Base-by-base conservation (phyloP, 1,140 invertebrate genomes). In the Aphaenogaster floridana region DNA sequence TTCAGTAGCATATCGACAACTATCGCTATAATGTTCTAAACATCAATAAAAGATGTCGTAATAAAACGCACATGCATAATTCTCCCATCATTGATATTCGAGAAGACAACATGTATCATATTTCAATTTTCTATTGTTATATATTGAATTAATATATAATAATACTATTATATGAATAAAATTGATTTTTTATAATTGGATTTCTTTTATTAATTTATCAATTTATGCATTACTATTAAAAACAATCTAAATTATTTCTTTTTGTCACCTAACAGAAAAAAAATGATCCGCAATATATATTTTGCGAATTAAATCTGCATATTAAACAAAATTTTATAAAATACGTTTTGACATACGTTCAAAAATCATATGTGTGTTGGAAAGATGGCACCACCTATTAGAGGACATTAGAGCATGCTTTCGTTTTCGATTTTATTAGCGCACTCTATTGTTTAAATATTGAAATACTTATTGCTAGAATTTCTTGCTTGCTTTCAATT, bases 61-160 rank as follows among this genome's bases (percentile, higher is more conserved):
- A 79, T 77, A 61, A 42, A 77, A 77, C 3, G 45, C 8, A 72
- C 6, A 57, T 57, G 8, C 36, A 42, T 76, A 15, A 76, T 45
- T 76, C 5, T 61, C 5, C 7, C 17, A 11, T 54, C 2, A 1
- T 39, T 59, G 71, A 74, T n/a, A 69, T 71, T 34, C 3, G 39
- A 76, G 52, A 39, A 36, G n/a, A 39, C 8, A 3, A 74, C 21
- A 36, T 74, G 6, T 59, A 15, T 74, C 3, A n/a, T 39, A 57
- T 39, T 39, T 57, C 4, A 72, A 36, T 39, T 57, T 54, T 54
- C 7, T 13, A 17, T 54, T 72, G 50, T 54, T 74, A 57, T 61
- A 61, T 34, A 61, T 4, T 74, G 34, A 57, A 54, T 57, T 57
- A 57, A 74, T 28, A 28, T 28, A 28, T 28, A 28, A 28, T 28